phyloP scores from a whole-genome alignment of 2,113 vertebrate genomes.

The Morone chrysops region DNA sequence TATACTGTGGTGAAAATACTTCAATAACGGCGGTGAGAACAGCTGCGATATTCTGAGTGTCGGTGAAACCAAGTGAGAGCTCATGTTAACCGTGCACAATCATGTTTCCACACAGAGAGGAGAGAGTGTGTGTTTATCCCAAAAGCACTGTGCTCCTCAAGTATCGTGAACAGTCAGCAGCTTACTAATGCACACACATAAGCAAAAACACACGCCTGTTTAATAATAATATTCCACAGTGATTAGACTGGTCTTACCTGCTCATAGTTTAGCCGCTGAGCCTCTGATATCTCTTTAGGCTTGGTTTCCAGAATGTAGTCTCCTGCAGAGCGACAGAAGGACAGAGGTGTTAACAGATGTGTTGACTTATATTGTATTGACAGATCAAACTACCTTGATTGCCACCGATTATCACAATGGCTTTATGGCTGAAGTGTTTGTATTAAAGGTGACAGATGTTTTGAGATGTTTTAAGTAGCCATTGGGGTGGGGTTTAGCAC shows the following conservation, averaged over 20 bases:
- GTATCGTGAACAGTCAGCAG: slow-evolving; percentile 49
- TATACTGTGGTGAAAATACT: not conserved
- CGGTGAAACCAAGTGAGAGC: slow-evolving; percentile 1
- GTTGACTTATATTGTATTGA: not conserved
- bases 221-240: slow-evolving; percentile 12
- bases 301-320: slow-evolving; percentile 99
- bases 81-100: slow-evolving; percentile 18
- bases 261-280: slow-evolving; percentile 97
- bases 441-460: slow-evolving; percentile 6
- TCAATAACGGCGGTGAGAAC: not conserved
- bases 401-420: not conserved
- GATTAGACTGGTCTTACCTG: slow-evolving; percentile 87
- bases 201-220: slow-evolving; percentile 39
- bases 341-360: slow-evolving; percentile 7
- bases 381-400: not conserved
- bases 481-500: not conserved
- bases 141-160: slow-evolving; percentile 29
- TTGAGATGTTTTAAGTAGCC: slow-evolving; percentile 4
- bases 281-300: slow-evolving; percentile 98
- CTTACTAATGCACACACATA: slow-evolving; percentile 36
- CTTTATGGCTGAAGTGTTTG: slow-evolving; percentile 1
- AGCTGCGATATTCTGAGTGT: slow-evolving; percentile 17
- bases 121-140: slow-evolving; percentile 15
- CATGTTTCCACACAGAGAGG: slow-evolving; percentile 1
- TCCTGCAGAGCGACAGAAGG: slow-evolving; percentile 83